Evolutionary conservation across 2,888 invertebrate genomes (phyloP).

Genomic region (Mechanitis mazaeus): DNA sequence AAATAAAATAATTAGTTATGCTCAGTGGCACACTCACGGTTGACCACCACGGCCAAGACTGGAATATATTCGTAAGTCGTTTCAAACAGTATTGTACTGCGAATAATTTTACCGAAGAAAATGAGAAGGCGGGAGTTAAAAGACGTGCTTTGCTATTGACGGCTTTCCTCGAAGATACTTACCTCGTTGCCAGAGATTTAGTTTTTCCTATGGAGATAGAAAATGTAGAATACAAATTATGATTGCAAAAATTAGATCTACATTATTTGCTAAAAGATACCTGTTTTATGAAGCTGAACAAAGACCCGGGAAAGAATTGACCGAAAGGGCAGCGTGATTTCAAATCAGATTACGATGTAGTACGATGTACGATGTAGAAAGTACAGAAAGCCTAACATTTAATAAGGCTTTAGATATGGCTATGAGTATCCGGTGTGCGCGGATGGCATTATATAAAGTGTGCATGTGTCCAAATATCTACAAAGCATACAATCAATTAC

Average conservation of each 20-base stretch:
- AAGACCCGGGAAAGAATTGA: slow-evolving; percentile 26
- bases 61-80: too few relatives aligned
- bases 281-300: slow-evolving; percentile 11
- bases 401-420: slow-evolving; percentile 26
- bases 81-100: too few relatives aligned
- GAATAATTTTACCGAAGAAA: too few relatives aligned
- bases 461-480: slow-evolving; percentile 3
- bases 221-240: neutral
- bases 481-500: too few relatives aligned
- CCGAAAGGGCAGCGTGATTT: slow-evolving; percentile 25
- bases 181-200: slow-evolving; percentile 3
- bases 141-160: neutral
- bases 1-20: neutral
- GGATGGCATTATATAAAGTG: slow-evolving; percentile 11
- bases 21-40: neutral
- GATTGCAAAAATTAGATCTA: slow-evolving; percentile 20
- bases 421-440: slow-evolving; percentile 16
- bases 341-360: slow-evolving; percentile 9
- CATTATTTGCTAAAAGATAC: slow-evolving; percentile 9
- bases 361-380: slow-evolving; percentile 20
- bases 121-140: too few relatives aligned
- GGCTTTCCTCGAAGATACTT: slow-evolving; percentile 1
- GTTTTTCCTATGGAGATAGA: slow-evolving; percentile 4
- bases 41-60: neutral
- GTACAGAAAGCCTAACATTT: slow-evolving; percentile 2